Base-by-base conservation (phyloP, 2,888 invertebrate species). In the Lamellibrachia satsuma region DNA sequence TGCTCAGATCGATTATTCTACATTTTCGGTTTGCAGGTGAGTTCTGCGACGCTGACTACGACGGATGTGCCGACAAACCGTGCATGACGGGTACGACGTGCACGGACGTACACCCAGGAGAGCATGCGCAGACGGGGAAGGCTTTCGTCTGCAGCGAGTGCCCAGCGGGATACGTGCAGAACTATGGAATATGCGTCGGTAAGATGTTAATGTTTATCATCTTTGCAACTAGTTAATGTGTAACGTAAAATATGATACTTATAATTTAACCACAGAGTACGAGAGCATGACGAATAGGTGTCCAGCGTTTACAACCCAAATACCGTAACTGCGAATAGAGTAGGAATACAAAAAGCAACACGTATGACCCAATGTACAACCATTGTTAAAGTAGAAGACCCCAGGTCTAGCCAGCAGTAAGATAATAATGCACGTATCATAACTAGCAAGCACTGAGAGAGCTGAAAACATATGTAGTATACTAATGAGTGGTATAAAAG, bases 101-200 rank as follows among this genome's bases (percentile, higher is more conserved):
- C 51, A 57, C 57, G 15, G 92, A 92, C 52, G 52, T 90, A 60
- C n/a, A 22, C 1, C 92, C 92, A 3, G 92, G 22, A 8, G 92
- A 91, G 91, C 51, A 92, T 51, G 91, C 75, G 57, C 39, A n/a
- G n/a, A 15, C 39, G 11, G 92, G 92, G n/a, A n/a, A 51, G 52
- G 91, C 60, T 52, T 92, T 91, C 75, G 90, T 2, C 8, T 92
- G 92, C 92, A 90, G 90, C 52, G 55, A n/a, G n/a, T 92, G 92
- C 52, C 92, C 92, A 39, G 90, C 51, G 9, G 92, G 92, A 39
- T 92, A 92, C 39, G n/a, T 27, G 15, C 9, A 15, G 75, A 75
- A 75, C 22, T 75, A 75, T 75, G 75, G 75, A 75, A 75, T 75
- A 75, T 75, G 75, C 75, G 75, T 75, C 15, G 75, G 75, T 75